Percentiles rank a stretch among this genome's conserved stretches.
phyloP scores from a whole-genome alignment of 2,888 invertebrate genomes.

The Patella caerulea region DNA sequence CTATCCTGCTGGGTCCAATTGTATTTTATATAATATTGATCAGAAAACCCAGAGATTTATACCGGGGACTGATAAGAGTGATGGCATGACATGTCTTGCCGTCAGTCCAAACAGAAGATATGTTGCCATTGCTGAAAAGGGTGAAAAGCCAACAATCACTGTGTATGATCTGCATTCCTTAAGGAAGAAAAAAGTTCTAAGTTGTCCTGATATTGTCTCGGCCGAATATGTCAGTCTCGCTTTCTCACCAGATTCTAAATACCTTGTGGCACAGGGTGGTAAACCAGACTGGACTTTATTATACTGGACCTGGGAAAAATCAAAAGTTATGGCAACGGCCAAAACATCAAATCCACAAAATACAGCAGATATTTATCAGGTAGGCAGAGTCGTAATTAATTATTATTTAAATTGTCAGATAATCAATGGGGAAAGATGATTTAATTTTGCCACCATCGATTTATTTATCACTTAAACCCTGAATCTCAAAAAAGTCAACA shows the following conservation, averaged over 20 bases:
- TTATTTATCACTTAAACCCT: no score
- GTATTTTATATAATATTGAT: slow-evolving; percentile 72
- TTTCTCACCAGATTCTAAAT: slow-evolving; percentile 87
- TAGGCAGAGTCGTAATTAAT: slow-evolving; percentile 47
- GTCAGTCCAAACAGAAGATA: slow-evolving; percentile 72
- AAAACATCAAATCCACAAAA: slow-evolving; percentile 76
- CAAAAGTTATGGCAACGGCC: slow-evolving; percentile 82
- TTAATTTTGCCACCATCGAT: no score
- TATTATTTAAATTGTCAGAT: background rate
- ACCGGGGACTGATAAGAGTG: slow-evolving; percentile 71
- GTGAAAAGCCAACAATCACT: slow-evolving; percentile 71
- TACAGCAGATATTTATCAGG: slow-evolving; percentile 78
- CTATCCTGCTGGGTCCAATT: slow-evolving; percentile 72
- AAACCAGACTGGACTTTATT: slow-evolving; percentile 87
- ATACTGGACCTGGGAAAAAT: slow-evolving; percentile 87
- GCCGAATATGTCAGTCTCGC: slow-evolving; percentile 81
- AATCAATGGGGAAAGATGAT: no score
- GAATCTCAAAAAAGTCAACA: no score
- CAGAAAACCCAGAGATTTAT: slow-evolving; percentile 73
- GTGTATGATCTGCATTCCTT: slow-evolving; percentile 73
- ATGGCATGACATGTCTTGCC: slow-evolving; percentile 71
- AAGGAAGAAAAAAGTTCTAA: slow-evolving; percentile 71
- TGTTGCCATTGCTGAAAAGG: slow-evolving; percentile 71
- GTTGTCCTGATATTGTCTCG: slow-evolving; percentile 71
- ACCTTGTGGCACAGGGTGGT: slow-evolving; percentile 84